A percentile compares a stretch with the other conserved stretches of the same genome.
Conservation (phyloP, 1,140 invertebrate species). For the Polypedilum vanderplanki region DNA sequence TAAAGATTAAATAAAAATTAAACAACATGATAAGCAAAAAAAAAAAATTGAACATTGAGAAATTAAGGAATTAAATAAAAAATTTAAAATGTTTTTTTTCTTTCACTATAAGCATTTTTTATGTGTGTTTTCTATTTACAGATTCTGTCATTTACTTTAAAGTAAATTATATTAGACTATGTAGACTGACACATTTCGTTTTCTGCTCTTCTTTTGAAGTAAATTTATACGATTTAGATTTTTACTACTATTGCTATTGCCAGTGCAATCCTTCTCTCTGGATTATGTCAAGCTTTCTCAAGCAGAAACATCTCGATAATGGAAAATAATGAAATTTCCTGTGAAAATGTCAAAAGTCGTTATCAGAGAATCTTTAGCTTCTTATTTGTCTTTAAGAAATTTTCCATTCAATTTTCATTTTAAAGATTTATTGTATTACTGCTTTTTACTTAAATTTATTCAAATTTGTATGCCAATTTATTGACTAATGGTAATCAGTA, state of each 20-base stretch:
- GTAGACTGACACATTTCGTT: background rate
- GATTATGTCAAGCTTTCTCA: slow-evolving; percentile 6
- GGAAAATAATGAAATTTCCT: slow-evolving; percentile 19
- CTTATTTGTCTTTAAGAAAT: background rate
- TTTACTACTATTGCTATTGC: too few species aligned
- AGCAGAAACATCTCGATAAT: slow-evolving; percentile 6
- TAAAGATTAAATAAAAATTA: background rate
- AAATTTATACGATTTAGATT: too few species aligned
- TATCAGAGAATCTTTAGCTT: background rate
- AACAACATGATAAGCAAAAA: slow-evolving; percentile 21
- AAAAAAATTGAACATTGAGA: slow-evolving; percentile 13
- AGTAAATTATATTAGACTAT: slow-evolving; percentile 9
- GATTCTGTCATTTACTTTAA: background rate
- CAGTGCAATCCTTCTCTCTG: background rate
- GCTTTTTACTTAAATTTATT: too few species aligned
- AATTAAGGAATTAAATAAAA: slow-evolving; percentile 28
- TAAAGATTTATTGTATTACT: too few species aligned
- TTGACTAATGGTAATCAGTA: too few species aligned
- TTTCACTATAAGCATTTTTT: slow-evolving; percentile 7
- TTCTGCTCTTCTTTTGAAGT: background rate
- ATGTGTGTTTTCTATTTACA: background rate
- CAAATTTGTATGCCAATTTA: too few species aligned
- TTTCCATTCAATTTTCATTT: too few species aligned
- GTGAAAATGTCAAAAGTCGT: slow-evolving; percentile 4
- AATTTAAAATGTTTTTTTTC: slow-evolving; percentile 12